Base-by-base conservation (phyloP, 2,888 invertebrate species). In the Drosophila algonquin region DNA sequence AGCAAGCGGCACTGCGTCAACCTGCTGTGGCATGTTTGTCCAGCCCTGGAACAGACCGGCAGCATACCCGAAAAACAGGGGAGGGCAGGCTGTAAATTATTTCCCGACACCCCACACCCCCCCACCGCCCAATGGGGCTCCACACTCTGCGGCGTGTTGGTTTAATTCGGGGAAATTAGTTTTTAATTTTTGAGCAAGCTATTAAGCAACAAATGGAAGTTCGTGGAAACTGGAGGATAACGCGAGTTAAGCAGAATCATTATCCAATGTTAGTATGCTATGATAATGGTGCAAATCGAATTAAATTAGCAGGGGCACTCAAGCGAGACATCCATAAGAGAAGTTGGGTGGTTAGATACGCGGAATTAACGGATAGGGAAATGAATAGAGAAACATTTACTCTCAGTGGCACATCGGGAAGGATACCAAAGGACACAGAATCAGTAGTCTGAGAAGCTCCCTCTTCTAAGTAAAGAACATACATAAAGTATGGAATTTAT, bases 21-120 rank as follows among this genome's bases (percentile, higher is more conserved):
- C 61, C 61, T 40, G 40, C 32, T 77, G 78, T 70, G 80, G 80
- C 52, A 44, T 70, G 77, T 61, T 58, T 77, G 75, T 46, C 70
- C 75, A 77, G 59, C 35, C 30, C 32, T 32, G 16, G 30, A 12
- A 44, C 18, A 46, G 27, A 47, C 7, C 18, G 30, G n/a, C 6
- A 6, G 9, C 7, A n/a, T 14, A 2, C 40, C 46, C 30, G 1
- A 47, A 27, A 27, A 21, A 21, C 3, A 18, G 18, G 21, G 21
- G 21, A 21, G 18, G 12, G 57, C 16, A 12, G 35, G 50, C 51
- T n/a, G 54, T 44, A 59, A 64, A 53, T 64, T 64, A 60, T 57
- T 57, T 47, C 24, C n/a, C n/a, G 10, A 44, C 52, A 9, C 35
- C 35, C 10, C 21, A 21, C 21, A 21, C 21, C 21, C 1, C 21